Evolutionary conservation across 2,113 vertebrate genomes (phyloP).

Genomic region (Xenopus borealis): DNA sequence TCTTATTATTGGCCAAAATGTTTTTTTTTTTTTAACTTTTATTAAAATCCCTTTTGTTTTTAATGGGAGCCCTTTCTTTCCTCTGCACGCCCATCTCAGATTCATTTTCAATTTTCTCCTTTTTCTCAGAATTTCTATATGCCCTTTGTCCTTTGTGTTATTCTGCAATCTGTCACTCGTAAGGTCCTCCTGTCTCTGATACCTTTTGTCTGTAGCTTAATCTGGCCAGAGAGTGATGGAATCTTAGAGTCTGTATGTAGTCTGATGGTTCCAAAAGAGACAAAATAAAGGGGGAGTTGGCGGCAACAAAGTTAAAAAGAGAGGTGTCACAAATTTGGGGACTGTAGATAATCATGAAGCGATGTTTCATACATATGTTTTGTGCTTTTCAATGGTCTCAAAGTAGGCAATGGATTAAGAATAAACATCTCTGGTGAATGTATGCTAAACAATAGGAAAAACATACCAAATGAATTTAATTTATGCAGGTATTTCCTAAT

Average conservation of each 20-base stretch:
- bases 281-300: background rate
- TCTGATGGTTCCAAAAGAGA: constrained; percentile 14
- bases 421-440: background rate
- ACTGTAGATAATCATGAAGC: background rate
- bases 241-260: constrained; percentile 9
- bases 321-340: no score
- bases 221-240: background rate
- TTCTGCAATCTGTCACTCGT: constrained; percentile 26
- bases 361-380: background rate
- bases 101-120: background rate
- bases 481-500: constrained; percentile 44
- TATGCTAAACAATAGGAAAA: background rate
- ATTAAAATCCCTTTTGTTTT: no score
- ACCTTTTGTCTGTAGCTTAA: constrained; percentile 2
- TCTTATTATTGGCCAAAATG: no score
- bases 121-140: background rate
- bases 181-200: constrained; percentile 4
- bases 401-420: no score
- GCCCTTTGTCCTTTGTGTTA: constrained; percentile 2
- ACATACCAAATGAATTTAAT: constrained; percentile 32
- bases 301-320: constrained; percentile 9
- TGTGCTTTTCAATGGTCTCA: background rate
- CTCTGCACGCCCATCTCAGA: background rate
- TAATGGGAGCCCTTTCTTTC: background rate
- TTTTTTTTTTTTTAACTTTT: no score